A percentile compares a stretch with the other conserved stretches of the same genome.
Evolutionary conservation across 1,140 invertebrate genomes (phyloP).

Genomic region (Drosophila obscura): DNA sequence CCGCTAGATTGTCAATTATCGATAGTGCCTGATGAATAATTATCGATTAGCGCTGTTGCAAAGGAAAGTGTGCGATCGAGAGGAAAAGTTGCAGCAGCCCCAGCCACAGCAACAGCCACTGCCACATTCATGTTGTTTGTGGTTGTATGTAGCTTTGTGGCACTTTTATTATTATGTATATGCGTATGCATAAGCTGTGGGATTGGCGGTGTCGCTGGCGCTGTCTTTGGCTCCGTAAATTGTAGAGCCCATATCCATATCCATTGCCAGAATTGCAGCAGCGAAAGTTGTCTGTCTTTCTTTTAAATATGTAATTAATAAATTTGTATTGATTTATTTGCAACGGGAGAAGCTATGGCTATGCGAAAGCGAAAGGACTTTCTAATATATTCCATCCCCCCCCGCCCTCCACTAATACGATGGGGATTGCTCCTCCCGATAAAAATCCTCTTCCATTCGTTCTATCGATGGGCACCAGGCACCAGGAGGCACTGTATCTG

Average conservation of each 20-base stretch:
- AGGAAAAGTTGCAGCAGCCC: slow-evolving; percentile 20
- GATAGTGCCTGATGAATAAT: slow-evolving; percentile 80
- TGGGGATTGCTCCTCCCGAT: slow-evolving; percentile 16
- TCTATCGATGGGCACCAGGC: slow-evolving; percentile 33
- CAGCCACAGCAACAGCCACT: neutral
- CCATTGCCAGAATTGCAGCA: slow-evolving; percentile 31
- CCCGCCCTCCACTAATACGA: neutral
- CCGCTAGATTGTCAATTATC: slow-evolving; percentile 77
- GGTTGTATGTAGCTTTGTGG: slow-evolving; percentile 47
- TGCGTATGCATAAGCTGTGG: slow-evolving; percentile 50
- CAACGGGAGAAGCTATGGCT: slow-evolving; percentile 11
- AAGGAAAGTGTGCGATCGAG: neutral
- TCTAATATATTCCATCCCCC: slow-evolving; percentile 38
- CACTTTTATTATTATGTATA: slow-evolving; percentile 62
- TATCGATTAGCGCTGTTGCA: slow-evolving; percentile 70
- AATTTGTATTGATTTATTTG: slow-evolving; percentile 54
- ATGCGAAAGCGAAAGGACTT: slow-evolving; percentile 46
- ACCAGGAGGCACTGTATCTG: slow-evolving; percentile 41
- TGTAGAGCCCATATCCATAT: slow-evolving; percentile 40
- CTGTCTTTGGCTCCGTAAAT: slow-evolving; percentile 25
- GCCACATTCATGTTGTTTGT: slow-evolving; percentile 9
- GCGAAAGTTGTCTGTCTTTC: slow-evolving; percentile 48
- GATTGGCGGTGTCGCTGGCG: slow-evolving; percentile 23
- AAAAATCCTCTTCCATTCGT: slow-evolving; percentile 5
- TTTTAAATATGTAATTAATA: slow-evolving; percentile 61